Evolutionary conservation across 2,797 vertebrate species (phyloP), one percentile per base, ranked within the genome.

Genomic region (Vespertilio murinus): DNA sequence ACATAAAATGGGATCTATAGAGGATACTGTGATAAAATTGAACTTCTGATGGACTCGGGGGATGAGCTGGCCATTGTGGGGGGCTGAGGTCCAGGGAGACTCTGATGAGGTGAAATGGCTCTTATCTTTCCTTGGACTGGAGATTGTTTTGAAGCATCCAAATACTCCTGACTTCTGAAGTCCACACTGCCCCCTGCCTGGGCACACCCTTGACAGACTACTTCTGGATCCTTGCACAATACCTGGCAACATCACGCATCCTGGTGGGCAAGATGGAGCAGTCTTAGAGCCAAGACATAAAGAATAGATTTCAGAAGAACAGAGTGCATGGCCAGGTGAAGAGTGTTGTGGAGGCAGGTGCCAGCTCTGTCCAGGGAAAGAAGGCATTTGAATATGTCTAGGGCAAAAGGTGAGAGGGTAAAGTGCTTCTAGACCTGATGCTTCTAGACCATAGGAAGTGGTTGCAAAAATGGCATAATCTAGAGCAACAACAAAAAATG

Each of bases 1-100:
- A 97, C 95, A 96, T 96, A 98, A 98, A 98, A 98, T 97, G 97
- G 98, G 97, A 98, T 97, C 97, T 95, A 88, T 30, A 97, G 97
- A 97, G 98, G 97, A 97, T 97, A 96, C 96, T 97, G 96, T 96
- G 98, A 98, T 97, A 97, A 97, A 98, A 97, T 90, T 94, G 97
- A 97, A 96, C 93, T 95, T 94, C 4, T 94, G 94, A 97, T 96
- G 90, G 18, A 0, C 93, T 98, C 79, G 65, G 30, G 70, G 54
- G 35, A 90, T 77, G 49, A 88, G 74, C 16, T 95, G 88, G 83
- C 88, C 90, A 95, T 92, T 92, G 65, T 56, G 35, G 84, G 42
- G 75, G 56, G 28, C 61, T 65, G 33, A 54, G 54, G 54, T 83
- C 83, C 81, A 83, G 84, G 22, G 49, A 75, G 20, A 79, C 74